Evolutionary conservation across 2,113 vertebrate genomes (phyloP).

Genomic region (Triplophysa dalaica): DNA sequence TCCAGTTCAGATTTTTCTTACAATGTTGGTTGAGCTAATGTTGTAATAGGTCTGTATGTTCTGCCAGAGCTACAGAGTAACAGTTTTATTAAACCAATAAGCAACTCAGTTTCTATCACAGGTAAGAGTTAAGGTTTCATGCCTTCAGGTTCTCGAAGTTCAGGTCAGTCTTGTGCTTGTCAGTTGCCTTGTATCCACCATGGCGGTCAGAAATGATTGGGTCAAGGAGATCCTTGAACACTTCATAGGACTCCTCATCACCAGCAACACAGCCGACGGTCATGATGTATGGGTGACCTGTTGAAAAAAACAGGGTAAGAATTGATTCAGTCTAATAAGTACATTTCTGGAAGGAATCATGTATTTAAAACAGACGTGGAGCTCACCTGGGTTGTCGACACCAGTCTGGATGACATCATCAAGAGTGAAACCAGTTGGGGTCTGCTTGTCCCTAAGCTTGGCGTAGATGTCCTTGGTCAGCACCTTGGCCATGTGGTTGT

Average conservation of each 20-base stretch:
- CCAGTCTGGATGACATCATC: slow-evolving; percentile 91
- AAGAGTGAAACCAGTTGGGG: slow-evolving; percentile 85
- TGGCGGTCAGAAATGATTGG: slow-evolving; percentile 89
- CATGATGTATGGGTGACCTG: slow-evolving; percentile 96
- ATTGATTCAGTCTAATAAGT: neutral
- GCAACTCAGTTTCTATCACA: too few species aligned
- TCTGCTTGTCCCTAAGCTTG: slow-evolving; percentile 89
- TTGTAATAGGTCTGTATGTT: too few species aligned
- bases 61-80: too few species aligned
- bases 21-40: too few species aligned
- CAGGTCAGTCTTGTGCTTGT: slow-evolving; percentile 93
- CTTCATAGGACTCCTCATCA: slow-evolving; percentile 85
- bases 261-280: slow-evolving; percentile 92
- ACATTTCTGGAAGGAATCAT: neutral
- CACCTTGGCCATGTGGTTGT: slow-evolving; percentile 94
- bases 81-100: too few species aligned
- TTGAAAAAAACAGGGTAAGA: neutral
- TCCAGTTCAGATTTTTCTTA: too few species aligned
- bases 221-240: slow-evolving; percentile 89
- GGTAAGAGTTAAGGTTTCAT: too few species aligned
- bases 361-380: too few species aligned
- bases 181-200: slow-evolving; percentile 86
- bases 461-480: slow-evolving; percentile 81
- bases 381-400: slow-evolving; percentile 89
- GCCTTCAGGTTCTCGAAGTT: slow-evolving; percentile 95